Percentiles rank a stretch among this genome's conserved stretches.
Evolutionary conservation across 2,113 vertebrate genomes (phyloP).

Genomic region (Sisor rabdophorus): DNA sequence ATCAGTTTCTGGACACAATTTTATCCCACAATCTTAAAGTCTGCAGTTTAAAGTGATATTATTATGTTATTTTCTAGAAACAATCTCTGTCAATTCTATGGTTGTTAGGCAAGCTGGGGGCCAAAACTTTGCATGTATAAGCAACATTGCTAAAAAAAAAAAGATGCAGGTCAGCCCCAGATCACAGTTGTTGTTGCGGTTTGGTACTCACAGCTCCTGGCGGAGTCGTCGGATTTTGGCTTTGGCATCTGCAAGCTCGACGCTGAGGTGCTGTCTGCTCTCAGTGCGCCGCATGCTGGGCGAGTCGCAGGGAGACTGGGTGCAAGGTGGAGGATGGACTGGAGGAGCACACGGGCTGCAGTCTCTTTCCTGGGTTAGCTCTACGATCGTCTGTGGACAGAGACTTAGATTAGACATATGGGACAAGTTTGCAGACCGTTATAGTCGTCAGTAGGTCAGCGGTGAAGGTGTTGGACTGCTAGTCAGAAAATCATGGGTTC

Average conservation of each 20-base stretch:
- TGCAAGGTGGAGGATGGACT: constrained; percentile 57
- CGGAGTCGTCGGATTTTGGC: constrained; percentile 91
- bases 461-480: not conserved
- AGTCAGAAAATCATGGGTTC: too few species aligned
- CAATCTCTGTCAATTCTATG: not conserved
- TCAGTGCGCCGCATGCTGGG: constrained; percentile 93
- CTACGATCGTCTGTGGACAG: constrained; percentile 80
- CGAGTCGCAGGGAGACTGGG: constrained; percentile 84
- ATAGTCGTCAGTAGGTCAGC: too few species aligned
- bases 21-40: not conserved
- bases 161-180: not conserved
- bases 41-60: too few species aligned
- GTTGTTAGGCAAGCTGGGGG: not conserved
- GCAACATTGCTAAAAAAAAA: not conserved
- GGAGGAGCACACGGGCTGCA: constrained; percentile 83
- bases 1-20: not conserved
- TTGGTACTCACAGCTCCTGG: constrained; percentile 90
- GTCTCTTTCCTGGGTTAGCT: constrained; percentile 92
- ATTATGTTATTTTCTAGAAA: not conserved
- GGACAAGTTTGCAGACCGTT: not conserved
- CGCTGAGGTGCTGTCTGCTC: constrained; percentile 92
- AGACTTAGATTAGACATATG: not conserved
- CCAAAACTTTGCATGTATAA: not conserved
- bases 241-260: constrained; percentile 95
- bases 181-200: not conserved